Evolutionary conservation across 2,113 vertebrate species (phyloP).

Genomic region (Hippocampus barbouri): DNA sequence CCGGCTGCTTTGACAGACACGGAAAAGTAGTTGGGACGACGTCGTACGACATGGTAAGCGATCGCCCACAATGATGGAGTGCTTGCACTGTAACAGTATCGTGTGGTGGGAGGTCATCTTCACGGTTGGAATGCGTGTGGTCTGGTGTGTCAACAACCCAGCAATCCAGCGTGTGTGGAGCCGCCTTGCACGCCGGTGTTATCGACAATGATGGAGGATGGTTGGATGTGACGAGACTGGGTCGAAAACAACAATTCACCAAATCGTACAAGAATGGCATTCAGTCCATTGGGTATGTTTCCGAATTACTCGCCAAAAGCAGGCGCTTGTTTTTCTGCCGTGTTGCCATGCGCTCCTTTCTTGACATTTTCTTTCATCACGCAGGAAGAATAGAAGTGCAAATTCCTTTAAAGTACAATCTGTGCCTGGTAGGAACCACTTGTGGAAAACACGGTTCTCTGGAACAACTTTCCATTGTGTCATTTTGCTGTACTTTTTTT

Average conservation of each 20-base stretch:
- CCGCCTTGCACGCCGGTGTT: constrained; percentile 87
- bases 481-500: constrained; percentile 9
- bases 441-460: not conserved
- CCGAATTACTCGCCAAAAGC: not conserved
- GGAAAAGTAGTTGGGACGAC: constrained; percentile 91
- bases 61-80: not conserved
- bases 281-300: constrained; percentile 82
- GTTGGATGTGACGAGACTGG: constrained; percentile 92
- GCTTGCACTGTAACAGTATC: not conserved
- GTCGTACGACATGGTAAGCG: constrained; percentile 92
- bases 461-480: not conserved
- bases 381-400: constrained; percentile 90
- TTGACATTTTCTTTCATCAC: constrained; percentile 19
- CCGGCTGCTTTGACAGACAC: constrained; percentile 84
- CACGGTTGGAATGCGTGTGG: not conserved
- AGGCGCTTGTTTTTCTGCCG: not conserved
- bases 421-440: constrained; percentile 81
- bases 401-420: constrained; percentile 93
- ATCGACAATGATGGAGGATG: constrained; percentile 95
- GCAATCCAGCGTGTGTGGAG: constrained; percentile 96
- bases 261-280: constrained; percentile 90
- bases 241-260: constrained; percentile 86
- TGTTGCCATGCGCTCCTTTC: not conserved
- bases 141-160: constrained; percentile 44
- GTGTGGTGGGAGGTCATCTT: not conserved